phyloP scores from a whole-genome alignment of 2,888 invertebrate species.

The Charanyca ferruginea region DNA sequence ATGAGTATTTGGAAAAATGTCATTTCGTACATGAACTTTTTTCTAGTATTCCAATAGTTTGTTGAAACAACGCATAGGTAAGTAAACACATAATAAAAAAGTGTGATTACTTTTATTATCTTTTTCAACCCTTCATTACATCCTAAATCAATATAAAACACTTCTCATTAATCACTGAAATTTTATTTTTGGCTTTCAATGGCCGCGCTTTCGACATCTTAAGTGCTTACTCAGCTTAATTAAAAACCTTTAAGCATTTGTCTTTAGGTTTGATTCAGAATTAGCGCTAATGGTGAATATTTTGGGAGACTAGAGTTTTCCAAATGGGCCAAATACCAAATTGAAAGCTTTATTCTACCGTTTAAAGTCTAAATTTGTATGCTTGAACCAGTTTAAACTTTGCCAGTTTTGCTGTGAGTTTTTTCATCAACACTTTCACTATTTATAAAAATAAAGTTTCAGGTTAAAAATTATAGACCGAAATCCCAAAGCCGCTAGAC shows the following conservation, averaged over 20 bases:
- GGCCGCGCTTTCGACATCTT: slow-evolving; percentile 16
- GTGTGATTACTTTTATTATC: neutral
- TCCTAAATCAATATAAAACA: neutral
- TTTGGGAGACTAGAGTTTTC: neutral
- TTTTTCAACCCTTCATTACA: neutral
- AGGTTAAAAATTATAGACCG: too few relatives aligned
- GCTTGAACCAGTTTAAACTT: too few relatives aligned
- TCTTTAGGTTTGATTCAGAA: slow-evolving; percentile 9
- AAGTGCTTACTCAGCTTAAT: slow-evolving; percentile 38
- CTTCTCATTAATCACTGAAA: neutral
- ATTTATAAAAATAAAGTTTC: too few relatives aligned
- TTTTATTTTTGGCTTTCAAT: slow-evolving; percentile 30
- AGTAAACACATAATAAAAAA: neutral
- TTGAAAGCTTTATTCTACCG: too few relatives aligned
- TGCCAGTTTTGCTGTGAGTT: too few relatives aligned
- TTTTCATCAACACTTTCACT: too few relatives aligned
- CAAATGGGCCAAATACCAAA: neutral
- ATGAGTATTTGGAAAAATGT: too few relatives aligned
- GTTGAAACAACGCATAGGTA: too few relatives aligned
- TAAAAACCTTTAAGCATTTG: slow-evolving; percentile 38
- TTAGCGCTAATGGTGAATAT: slow-evolving; percentile 2
- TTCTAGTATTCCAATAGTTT: too few relatives aligned
- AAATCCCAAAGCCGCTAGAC: too few relatives aligned
- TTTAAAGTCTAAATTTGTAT: too few relatives aligned
- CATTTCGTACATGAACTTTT: too few relatives aligned